These are phyloP conservation scores for Scomberomorus guttatus DNA, from an alignment of 2,797 vertebrate species.

Conservation along the genomic window DNA sequence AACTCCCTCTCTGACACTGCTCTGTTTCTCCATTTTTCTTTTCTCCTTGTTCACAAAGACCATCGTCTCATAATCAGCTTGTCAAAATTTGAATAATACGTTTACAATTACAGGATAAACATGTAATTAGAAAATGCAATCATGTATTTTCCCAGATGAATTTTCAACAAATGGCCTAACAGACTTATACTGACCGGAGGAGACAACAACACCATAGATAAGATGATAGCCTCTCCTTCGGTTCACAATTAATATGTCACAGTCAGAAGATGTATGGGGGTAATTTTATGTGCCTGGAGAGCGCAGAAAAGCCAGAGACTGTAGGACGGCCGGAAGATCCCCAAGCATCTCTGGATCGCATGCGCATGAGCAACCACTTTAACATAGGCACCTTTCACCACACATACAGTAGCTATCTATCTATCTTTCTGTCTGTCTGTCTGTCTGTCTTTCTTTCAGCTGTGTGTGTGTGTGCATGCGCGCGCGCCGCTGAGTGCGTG, in stretches of 20 bases:
- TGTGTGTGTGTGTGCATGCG: constrained; percentile 9
- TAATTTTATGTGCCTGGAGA: constrained; percentile 70
- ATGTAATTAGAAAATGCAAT: constrained; percentile 33
- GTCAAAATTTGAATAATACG: constrained; percentile 24
- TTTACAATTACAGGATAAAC: constrained; percentile 23
- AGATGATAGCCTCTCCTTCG: constrained; percentile 68
- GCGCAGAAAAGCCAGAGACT: constrained; percentile 32
- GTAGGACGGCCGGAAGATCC: constrained; percentile 44
- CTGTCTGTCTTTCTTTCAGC: constrained; percentile 9
- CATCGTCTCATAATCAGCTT: constrained; percentile 35
- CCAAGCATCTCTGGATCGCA: constrained; percentile 23
- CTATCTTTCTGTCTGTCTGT: background rate
- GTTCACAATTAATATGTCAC: constrained; percentile 75
- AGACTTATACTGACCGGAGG: constrained; percentile 48
- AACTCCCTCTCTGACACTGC: constrained; percentile 16
- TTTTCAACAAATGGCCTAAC: constrained; percentile 46
- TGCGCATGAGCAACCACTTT: constrained; percentile 22
- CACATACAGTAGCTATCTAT: constrained; percentile 3
- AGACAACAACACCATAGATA: constrained; percentile 53
- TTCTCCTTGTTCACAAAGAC: constrained; percentile 4
- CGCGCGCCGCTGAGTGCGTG: constrained; percentile 45
- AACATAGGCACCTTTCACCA: constrained; percentile 9
- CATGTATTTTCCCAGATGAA: constrained; percentile 14
- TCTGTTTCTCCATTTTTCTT: constrained; percentile 15
- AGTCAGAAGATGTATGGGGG: constrained; percentile 72